Conservation (phyloP, 1,140 invertebrate species). For the Wasmannia auropunctata region DNA sequence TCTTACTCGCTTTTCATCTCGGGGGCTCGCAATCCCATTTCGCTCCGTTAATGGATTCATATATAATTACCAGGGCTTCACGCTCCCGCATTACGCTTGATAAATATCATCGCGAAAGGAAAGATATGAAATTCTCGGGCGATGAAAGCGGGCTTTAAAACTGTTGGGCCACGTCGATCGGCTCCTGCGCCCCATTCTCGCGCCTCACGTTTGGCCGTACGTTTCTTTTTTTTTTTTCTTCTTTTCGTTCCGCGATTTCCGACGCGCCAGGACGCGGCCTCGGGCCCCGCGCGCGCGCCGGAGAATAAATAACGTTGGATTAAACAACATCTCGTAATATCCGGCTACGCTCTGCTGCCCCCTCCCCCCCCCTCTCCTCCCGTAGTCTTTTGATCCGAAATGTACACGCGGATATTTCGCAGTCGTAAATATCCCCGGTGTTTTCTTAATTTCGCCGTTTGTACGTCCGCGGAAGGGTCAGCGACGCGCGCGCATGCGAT, state of each 20-base stretch:
- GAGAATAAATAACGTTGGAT: constrained; percentile 46
- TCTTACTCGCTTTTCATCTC: constrained; percentile 58
- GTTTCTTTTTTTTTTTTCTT: too few species aligned
- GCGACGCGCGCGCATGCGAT: neutral
- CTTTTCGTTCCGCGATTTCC: constrained; percentile 12
- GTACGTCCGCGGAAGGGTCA: neutral
- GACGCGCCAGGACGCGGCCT: neutral
- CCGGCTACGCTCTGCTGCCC: too few species aligned
- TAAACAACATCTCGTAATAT: constrained; percentile 26
- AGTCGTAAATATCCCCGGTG: constrained; percentile 34
- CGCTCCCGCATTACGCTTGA: constrained; percentile 55
- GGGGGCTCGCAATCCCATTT: constrained; percentile 46
- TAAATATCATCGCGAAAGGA: constrained; percentile 58
- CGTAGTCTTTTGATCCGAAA: constrained; percentile 35
- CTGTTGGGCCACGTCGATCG: neutral
- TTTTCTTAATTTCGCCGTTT: constrained; percentile 48
- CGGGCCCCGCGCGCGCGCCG: neutral
- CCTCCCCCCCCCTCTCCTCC: too few species aligned
- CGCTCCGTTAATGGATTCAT: constrained; percentile 55
- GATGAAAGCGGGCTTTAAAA: constrained; percentile 29
- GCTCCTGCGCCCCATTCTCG: neutral
- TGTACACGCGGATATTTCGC: constrained; percentile 18
- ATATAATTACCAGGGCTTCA: constrained; percentile 57
- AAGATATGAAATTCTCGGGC: constrained; percentile 56
- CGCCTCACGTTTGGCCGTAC: neutral